Conservation (phyloP, 2,888 invertebrate genomes). For the Cistogaster globosa region DNA sequence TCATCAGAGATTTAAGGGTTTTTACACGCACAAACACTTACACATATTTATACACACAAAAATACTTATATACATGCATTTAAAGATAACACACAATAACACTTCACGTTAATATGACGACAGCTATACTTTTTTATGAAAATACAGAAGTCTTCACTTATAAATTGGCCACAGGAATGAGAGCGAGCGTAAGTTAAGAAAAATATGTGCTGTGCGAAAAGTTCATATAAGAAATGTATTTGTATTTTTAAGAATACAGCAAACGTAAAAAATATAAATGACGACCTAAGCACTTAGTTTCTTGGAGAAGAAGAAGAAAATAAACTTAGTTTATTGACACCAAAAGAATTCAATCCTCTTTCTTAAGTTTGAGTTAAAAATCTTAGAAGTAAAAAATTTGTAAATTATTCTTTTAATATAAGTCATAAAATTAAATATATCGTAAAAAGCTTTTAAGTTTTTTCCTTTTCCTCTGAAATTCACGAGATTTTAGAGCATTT, state of each 20-base stretch:
- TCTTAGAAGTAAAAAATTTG: neutral
- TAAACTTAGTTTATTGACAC: constrained; percentile 24
- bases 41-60: constrained; percentile 12
- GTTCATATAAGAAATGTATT: constrained; percentile 9
- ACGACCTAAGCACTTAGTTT: neutral
- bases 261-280: neutral
- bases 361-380: neutral
- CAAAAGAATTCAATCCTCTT: neutral
- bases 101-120: constrained; percentile 1
- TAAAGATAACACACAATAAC: neutral
- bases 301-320: neutral
- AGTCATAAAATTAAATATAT: no score
- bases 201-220: constrained; percentile 15
- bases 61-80: neutral
- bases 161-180: constrained; percentile 62
- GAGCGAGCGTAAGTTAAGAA: neutral
- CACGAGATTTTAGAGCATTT: no score
- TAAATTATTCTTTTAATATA: no score
- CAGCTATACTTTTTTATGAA: constrained; percentile 39
- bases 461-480: no score
- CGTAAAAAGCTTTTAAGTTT: no score
- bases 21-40: constrained; percentile 37
- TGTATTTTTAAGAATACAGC: neutral
- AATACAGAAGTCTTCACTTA: constrained; percentile 53
- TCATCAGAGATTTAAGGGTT: constrained; percentile 72